These are phyloP conservation scores for Erebia epiphron DNA, from an alignment of 2,888 invertebrate genomes.

Conservation along the genomic window DNA sequence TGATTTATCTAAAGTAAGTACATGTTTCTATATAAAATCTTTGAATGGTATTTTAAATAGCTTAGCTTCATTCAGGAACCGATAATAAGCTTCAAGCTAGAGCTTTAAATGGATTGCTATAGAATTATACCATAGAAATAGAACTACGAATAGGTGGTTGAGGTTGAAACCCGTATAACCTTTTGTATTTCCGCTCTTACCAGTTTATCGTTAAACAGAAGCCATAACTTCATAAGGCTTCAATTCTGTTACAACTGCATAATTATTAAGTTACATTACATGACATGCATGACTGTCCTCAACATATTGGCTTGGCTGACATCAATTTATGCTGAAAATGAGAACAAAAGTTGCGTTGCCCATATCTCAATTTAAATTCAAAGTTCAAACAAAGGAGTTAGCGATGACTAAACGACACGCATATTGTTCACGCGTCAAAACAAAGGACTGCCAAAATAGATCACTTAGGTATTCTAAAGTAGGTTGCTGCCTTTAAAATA, in stretches of 20 bases:
- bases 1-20: too few species aligned
- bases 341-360: neutral
- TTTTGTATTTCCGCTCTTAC: neutral
- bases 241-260: neutral
- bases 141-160: too few species aligned
- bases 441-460: constrained; percentile 37
- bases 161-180: neutral
- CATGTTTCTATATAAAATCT: too few species aligned
- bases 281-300: neutral
- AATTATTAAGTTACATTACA: neutral
- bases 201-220: neutral
- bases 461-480: constrained; percentile 18
- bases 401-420: constrained; percentile 33
- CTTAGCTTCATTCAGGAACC: too few species aligned
- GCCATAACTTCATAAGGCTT: neutral
- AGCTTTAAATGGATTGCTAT: too few species aligned
- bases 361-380: constrained; percentile 16
- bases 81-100: too few species aligned
- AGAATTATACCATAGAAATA: too few species aligned
- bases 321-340: constrained; percentile 1
- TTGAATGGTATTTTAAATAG: too few species aligned
- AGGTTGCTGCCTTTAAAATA: constrained; percentile 22
- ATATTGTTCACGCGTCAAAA: constrained; percentile 27
- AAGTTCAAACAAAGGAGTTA: constrained; percentile 29
- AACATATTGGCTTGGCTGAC: neutral